Evolutionary conservation across 2,888 invertebrate species (phyloP), one percentile per base, ranked within the genome.

Genomic region (Ischnus inquisitorius): DNA sequence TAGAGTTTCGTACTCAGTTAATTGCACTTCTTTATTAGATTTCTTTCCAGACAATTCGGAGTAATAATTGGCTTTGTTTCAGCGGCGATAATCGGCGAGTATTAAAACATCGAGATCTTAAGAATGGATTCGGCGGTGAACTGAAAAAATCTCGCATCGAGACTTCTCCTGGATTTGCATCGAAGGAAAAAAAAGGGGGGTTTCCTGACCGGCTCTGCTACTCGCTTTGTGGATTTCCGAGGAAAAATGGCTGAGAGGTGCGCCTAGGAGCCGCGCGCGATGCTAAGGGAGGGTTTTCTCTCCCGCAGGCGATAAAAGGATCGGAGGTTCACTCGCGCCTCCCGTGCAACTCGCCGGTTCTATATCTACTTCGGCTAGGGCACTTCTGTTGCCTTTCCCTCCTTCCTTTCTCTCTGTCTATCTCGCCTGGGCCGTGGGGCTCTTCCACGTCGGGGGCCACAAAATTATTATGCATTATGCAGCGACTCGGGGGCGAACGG

Each of bases 381-480:
- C 81, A 72, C 81, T 78, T 81, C 74, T 65, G 68, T 75, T 64
- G 67, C 54, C 51, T 51, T 62, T 72, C 67, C 25, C 51, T 69
- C 62, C 19, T 57, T 60, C 6, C 19, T 28, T 79, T 43, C 3
- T 46, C 57, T 60, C 19, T 43, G n/a, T 60, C 60, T 74, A 46
- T 80, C 75, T 54, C 77, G 72, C 64, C 43, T 69, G 57, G 43
- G 14, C 39, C 77, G 57, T 1, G 25, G 57, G 22, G 67, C 43
- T 74, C 46, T 71, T 77, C 34, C 54, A 22, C 82, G 68, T 78
- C 80, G 62, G 57, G 62, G 57, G 48, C 76, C 84, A 84, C 82
- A 81, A 78, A 86, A 84, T 82, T 84, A 82, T 82, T 82, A 84
- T 86, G 84, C 86, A 84, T 84, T 82, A 86, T 84, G 82, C 82